Percentiles rank a stretch among this genome's conserved stretches.
phyloP scores from a whole-genome alignment of 2,113 vertebrate species.

The Ibidorhyncha struthersii region DNA sequence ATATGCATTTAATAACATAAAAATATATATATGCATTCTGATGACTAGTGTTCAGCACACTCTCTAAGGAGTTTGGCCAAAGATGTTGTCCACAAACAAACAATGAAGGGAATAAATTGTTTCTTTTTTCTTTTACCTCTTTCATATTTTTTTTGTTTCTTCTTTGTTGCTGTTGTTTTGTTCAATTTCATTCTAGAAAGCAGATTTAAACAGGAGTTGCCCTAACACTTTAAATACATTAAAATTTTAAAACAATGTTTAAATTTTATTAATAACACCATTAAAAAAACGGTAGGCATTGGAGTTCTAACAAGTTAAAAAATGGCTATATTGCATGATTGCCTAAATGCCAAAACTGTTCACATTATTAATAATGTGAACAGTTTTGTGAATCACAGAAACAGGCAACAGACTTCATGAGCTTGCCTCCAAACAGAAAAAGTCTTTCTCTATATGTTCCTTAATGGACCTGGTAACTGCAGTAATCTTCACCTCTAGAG shows the following conservation, averaged over 20 bases:
- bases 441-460: not conserved
- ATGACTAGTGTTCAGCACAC: not conserved
- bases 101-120: constrained; percentile 34
- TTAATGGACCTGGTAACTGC: not conserved
- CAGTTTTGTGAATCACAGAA: not conserved
- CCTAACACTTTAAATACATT: not conserved
- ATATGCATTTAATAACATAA: not conserved
- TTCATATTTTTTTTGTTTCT: not conserved
- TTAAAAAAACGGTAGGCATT: not conserved
- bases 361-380: not conserved
- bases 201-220: constrained; percentile 40
- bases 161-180: not conserved
- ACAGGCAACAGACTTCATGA: not conserved
- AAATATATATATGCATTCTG: not conserved
- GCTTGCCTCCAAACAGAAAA: constrained; percentile 8
- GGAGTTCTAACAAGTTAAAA: constrained; percentile 47
- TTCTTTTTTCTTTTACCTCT: not conserved
- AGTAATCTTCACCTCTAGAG: not conserved
- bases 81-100: constrained; percentile 18
- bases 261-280: constrained; percentile 19
- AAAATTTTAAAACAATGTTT: constrained; percentile 46
- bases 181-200: constrained; percentile 45
- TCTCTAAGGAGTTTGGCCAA: not conserved
- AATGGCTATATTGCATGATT: not conserved
- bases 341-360: constrained; percentile 23